These are phyloP conservation scores for Linnaemya vulpina DNA, from an alignment of 2,888 invertebrate species.

Conservation along the genomic window DNA sequence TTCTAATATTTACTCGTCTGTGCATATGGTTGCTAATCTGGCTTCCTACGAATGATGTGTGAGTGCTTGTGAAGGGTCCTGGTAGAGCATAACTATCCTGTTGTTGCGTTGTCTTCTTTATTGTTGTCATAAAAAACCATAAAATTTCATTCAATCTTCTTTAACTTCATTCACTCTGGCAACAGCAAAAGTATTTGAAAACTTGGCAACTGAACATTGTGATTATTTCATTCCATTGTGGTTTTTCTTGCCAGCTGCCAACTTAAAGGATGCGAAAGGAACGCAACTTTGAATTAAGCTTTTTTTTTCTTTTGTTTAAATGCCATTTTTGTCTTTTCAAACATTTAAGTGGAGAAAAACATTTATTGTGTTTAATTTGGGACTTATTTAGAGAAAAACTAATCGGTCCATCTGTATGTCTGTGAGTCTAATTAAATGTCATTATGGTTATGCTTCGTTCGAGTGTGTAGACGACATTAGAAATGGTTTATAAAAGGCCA, in stretches of 20 bases:
- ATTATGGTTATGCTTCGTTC: too few relatives aligned
- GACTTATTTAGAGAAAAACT: not conserved
- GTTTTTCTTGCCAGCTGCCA: not conserved
- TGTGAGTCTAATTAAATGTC: too few relatives aligned
- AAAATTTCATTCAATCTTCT: conserved; percentile 24
- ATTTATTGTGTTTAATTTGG: not conserved
- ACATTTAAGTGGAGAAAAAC: not conserved
- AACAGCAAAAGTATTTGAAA: not conserved
- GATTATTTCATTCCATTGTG: not conserved
- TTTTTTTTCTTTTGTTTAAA: not conserved
- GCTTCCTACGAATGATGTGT: not conserved
- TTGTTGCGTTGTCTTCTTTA: not conserved
- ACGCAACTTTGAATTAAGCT: not conserved
- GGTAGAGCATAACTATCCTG: not conserved
- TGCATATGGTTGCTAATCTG: not conserved
- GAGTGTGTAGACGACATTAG: too few relatives aligned
- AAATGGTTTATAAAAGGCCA: too few relatives aligned
- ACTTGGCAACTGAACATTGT: not conserved
- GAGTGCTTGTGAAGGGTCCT: not conserved
- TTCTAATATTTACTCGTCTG: not conserved
- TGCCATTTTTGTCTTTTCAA: not conserved
- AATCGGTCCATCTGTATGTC: not conserved
- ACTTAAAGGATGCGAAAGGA: not conserved
- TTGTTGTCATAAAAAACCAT: conserved; percentile 13
- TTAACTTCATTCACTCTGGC: not conserved